phyloP scores from a whole-genome alignment of 1,140 invertebrate genomes.

The Mycetomoellerius zeteki region DNA sequence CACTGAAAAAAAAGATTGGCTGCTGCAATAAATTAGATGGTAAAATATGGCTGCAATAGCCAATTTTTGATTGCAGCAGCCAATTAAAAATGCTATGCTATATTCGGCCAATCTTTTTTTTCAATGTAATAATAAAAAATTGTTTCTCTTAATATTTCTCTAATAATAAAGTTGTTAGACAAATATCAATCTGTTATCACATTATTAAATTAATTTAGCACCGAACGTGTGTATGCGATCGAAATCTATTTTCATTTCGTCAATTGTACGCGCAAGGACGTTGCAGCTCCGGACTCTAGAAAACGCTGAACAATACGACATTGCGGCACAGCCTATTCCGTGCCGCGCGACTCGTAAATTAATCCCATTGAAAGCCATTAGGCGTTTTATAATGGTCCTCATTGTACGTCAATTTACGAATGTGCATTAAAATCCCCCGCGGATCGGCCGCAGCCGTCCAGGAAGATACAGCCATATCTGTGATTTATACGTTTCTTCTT shows the following conservation, averaged over 20 bases:
- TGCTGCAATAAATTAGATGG: too few relatives aligned
- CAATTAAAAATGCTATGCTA: too few relatives aligned
- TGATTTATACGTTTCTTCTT: not conserved
- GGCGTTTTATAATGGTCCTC: constrained; percentile 78
- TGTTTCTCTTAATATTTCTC: too few relatives aligned
- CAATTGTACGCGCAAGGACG: constrained; percentile 5
- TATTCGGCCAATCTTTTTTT: too few relatives aligned
- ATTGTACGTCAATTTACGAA: constrained; percentile 81
- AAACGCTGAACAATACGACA: constrained; percentile 30
- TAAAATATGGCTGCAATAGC: too few relatives aligned
- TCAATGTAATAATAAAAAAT: too few relatives aligned
- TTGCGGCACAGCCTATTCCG: constrained; percentile 22
- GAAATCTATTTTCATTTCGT: constrained; percentile 5
- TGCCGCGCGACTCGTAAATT: constrained; percentile 73
- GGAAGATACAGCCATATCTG: constrained; percentile 20
- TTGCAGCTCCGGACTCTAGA: not conserved
- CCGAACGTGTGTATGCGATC: not conserved
- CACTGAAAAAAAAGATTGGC: too few relatives aligned
- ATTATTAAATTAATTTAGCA: constrained; percentile 3
- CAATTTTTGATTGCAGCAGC: too few relatives aligned
- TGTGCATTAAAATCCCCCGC: constrained; percentile 75
- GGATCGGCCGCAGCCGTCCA: not conserved
- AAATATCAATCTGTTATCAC: constrained; percentile 8
- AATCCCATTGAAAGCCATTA: constrained; percentile 83
- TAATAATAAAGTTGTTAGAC: not conserved